These are phyloP conservation scores for Sarcophaga peregrina DNA, from an alignment of 1,140 invertebrate species.

Conservation along the genomic window DNA sequence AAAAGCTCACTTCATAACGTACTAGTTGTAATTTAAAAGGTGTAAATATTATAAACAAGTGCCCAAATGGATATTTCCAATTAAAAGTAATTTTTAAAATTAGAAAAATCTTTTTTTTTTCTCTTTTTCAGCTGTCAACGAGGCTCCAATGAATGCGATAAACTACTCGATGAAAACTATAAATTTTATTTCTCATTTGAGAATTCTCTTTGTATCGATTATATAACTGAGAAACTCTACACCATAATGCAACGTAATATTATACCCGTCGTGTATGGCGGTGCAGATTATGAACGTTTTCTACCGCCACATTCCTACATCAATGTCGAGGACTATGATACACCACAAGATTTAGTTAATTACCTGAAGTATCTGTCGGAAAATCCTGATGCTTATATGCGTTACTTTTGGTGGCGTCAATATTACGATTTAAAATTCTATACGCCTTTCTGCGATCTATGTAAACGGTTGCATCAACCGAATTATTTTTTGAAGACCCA, in stretches of 20 bases:
- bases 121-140: slow-evolving; percentile 55
- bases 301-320: slow-evolving; percentile 74
- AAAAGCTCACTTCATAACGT: no score
- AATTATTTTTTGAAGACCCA: slow-evolving; percentile 51
- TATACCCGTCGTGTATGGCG: slow-evolving; percentile 72
- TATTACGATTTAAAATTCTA: slow-evolving; percentile 57
- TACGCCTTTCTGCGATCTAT: slow-evolving; percentile 62
- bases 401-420: slow-evolving; percentile 70
- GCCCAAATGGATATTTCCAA: neutral
- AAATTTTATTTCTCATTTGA: slow-evolving; percentile 76
- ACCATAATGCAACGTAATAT: slow-evolving; percentile 61
- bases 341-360: slow-evolving; percentile 68
- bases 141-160: slow-evolving; percentile 62
- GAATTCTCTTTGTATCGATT: slow-evolving; percentile 71
- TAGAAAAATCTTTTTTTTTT: slow-evolving; percentile 8
- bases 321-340: slow-evolving; percentile 70
- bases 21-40: no score
- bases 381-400: slow-evolving; percentile 66
- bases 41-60: no score
- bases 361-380: slow-evolving; percentile 69
- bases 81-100: no score
- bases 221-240: slow-evolving; percentile 73
- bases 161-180: slow-evolving; percentile 68
- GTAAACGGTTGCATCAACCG: slow-evolving; percentile 57
- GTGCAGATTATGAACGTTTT: slow-evolving; percentile 69